Base-by-base conservation (phyloP, 2,797 vertebrate genomes). In the Sebastiscus albofasciatus region DNA sequence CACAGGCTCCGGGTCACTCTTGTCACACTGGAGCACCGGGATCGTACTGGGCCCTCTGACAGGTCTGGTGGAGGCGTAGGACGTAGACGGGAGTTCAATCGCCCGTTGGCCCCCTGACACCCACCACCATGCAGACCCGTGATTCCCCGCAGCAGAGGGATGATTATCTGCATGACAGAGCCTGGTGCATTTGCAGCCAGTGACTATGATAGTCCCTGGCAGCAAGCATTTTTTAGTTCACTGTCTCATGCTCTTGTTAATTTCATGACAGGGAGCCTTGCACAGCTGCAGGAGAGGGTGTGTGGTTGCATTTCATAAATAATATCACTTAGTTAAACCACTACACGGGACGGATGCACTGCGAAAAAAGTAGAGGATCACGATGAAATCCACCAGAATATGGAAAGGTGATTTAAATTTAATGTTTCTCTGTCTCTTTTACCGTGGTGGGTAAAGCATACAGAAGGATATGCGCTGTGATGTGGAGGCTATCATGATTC, bases 201-300 rank as follows among this genome's bases (percentile, higher is more conserved):
- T 91, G 93, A 94, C 90, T 80, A 77, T 94, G 93, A 95, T 95
- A 85, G 89, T 93, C 92, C 86, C 90, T 96, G 94, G 94, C 94
- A 95, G 91, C 81, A 8, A 91, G 88, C 92, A 79, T 92, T 94
- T 93, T 93, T 92, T 87, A 88, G 87, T 94, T 90, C 93, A 93
- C 90, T 93, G 90, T 94, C 90, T 93, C 84, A 83, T 93, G 91
- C 92, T 94, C 72, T 82, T 93, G 93, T 95, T 95, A 95, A 95
- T 95, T 95, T 94, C 83, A 95, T 93, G 95, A 95, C 89, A 87
- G 93, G 29, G 84, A 80, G 85, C 86, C 86, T 74, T 80, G 79
- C 90, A 88, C 88, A 90, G 90, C 90, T 94, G 91, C 78, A 84
- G 80, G 88, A 90, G 74, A 88, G 90, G 85, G 79, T 84, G 83